Evolutionary conservation across 2,888 invertebrate genomes (phyloP).

Genomic region (Chaitophorus viminalis): DNA sequence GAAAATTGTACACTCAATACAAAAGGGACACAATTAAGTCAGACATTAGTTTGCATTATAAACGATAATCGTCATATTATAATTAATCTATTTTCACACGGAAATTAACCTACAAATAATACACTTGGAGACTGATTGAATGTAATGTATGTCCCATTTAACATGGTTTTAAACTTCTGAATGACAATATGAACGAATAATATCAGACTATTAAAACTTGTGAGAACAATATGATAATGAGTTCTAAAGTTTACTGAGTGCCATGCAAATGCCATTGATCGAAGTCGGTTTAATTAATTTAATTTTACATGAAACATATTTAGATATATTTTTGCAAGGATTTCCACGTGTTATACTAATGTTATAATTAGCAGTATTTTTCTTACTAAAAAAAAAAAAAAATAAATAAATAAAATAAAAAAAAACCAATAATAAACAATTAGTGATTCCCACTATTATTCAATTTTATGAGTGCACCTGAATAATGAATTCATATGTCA

Average conservation of each 20-base stretch:
- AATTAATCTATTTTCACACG: neutral
- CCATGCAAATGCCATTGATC: neutral
- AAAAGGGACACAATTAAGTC: neutral
- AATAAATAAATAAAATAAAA: too few relatives aligned
- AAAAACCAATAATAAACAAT: too few relatives aligned
- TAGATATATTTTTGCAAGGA: neutral
- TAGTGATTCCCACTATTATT: neutral
- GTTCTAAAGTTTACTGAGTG: neutral
- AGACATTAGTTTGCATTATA: neutral
- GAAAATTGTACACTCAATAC: neutral
- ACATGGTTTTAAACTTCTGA: neutral
- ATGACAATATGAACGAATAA: neutral
- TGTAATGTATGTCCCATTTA: neutral
- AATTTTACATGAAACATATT: neutral
- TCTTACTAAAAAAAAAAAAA: too few relatives aligned
- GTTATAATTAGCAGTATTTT: too few relatives aligned
- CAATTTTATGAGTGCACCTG: neutral
- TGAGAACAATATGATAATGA: conserved; percentile 1
- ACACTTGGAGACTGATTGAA: neutral
- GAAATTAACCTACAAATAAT: neutral
- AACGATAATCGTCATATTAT: neutral
- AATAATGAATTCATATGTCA: neutral
- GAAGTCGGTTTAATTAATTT: neutral
- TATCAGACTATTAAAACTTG: neutral
- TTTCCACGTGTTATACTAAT: too few relatives aligned